These are phyloP conservation scores for Holothuria leucospilota DNA, from an alignment of 53 echinoderm and acorn worm genomes.

Conservation along the genomic window DNA sequence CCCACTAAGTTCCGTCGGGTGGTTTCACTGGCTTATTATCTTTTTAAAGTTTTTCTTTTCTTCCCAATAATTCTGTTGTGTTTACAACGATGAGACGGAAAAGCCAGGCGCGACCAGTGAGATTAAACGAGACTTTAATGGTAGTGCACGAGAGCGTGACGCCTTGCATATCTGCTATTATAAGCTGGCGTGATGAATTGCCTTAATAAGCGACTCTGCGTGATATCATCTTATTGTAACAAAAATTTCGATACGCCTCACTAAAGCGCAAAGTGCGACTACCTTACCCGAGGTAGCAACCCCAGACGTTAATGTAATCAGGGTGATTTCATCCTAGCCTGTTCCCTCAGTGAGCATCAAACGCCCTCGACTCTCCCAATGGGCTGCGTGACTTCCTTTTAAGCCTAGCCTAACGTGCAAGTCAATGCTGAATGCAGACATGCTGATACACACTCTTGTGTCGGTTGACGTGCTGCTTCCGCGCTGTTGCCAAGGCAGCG, in stretches of 20 bases:
- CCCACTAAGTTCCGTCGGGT: no score
- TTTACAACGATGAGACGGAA: slow-evolving; percentile 4
- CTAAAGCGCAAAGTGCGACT: slow-evolving; percentile 25
- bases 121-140: slow-evolving; percentile 17
- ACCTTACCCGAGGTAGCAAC: background rate
- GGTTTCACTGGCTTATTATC: no score
- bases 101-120: slow-evolving; percentile 6
- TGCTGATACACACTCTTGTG: background rate
- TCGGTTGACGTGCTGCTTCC: background rate
- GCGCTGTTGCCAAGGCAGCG: slow-evolving; percentile 33
- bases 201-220: slow-evolving; percentile 23
- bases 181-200: slow-evolving; percentile 30
- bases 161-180: background rate
- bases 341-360: slow-evolving; percentile 33
- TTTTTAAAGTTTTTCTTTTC: no score
- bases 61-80: background rate
- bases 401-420: slow-evolving; percentile 23
- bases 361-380: slow-evolving; percentile 16
- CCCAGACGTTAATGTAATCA: slow-evolving; percentile 33
- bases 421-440: slow-evolving; percentile 22
- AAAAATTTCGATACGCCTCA: slow-evolving; percentile 38
- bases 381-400: slow-evolving; percentile 3
- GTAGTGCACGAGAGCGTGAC: slow-evolving; percentile 16
- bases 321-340: slow-evolving; percentile 6
- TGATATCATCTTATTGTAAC: slow-evolving; percentile 23